These are phyloP conservation scores for Galeopterus variegatus DNA, from an alignment of 2,113 vertebrate species.

Conservation along the genomic window DNA sequence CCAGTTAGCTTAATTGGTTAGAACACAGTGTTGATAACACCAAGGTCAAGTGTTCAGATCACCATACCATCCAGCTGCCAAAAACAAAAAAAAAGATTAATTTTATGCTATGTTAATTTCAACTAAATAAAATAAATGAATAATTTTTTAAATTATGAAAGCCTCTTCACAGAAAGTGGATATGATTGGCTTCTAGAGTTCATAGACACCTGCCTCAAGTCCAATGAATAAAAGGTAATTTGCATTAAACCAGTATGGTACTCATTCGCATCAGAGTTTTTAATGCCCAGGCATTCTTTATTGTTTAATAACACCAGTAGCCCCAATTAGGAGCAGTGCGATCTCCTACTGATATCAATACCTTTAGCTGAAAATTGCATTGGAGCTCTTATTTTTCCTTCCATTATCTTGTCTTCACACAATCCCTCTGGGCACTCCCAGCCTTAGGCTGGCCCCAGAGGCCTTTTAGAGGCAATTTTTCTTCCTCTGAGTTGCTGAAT, in stretches of 20 bases:
- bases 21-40: no score
- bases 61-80: no score
- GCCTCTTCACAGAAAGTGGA: constrained; percentile 48
- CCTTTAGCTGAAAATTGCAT: background rate
- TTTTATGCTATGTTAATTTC: background rate
- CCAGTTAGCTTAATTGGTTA: no score
- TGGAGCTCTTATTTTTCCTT: background rate
- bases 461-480: constrained; percentile 3
- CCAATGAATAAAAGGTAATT: constrained; percentile 7
- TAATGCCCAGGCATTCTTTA: background rate
- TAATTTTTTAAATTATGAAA: background rate
- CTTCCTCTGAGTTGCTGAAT: background rate
- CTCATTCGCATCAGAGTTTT: background rate
- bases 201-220: background rate
- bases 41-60: no score
- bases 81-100: background rate
- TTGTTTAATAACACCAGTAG: background rate
- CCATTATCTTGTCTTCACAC: background rate
- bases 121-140: constrained; percentile 16
- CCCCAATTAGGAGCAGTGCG: background rate
- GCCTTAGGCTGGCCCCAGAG: background rate
- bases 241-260: background rate
- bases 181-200: background rate
- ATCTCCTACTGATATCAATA: background rate
- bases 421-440: background rate